These are phyloP conservation scores for Mesochorus sp. DNA, from an alignment of 2,888 invertebrate genomes.

Conservation along the genomic window DNA sequence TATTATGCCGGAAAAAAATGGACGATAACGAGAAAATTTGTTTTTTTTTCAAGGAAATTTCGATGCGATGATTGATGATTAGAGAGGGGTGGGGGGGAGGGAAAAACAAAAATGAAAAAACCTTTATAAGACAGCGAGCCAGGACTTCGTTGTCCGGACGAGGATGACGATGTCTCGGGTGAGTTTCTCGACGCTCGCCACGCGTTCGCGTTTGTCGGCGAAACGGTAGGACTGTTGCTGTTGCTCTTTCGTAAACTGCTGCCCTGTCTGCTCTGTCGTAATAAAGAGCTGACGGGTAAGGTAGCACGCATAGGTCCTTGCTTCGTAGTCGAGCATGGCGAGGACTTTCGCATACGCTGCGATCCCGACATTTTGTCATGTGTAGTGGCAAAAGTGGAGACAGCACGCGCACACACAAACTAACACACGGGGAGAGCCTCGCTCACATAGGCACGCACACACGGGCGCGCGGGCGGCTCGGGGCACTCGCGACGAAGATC, in stretches of 20 bases:
- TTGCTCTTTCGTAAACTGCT: constrained; percentile 84
- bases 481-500: constrained; percentile 34
- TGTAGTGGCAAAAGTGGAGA: constrained; percentile 63
- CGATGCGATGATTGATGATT: not conserved
- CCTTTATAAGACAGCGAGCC: constrained; percentile 89
- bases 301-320: constrained; percentile 90
- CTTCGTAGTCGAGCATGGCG: constrained; percentile 85
- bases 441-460: constrained; percentile 26
- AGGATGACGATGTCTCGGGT: constrained; percentile 86
- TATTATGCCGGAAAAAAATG: no score
- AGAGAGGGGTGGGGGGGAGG: not conserved
- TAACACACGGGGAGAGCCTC: constrained; percentile 3
- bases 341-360: constrained; percentile 85
- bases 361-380: constrained; percentile 80
- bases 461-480: constrained; percentile 29
- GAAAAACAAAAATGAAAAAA: constrained; percentile 68
- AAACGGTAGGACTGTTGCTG: constrained; percentile 87
- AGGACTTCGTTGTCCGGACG: constrained; percentile 89
- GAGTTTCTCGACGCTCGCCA: constrained; percentile 87
- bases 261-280: constrained; percentile 86
- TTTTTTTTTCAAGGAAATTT: not conserved
- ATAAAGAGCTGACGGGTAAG: constrained; percentile 88
- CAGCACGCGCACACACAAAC: constrained; percentile 63
- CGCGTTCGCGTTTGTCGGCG: constrained; percentile 85
- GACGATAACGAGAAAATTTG: not conserved